Evolutionary conservation across 2,797 vertebrate genomes (phyloP), one percentile per base, ranked within the genome.

Genomic region (Dicrostonyx torquatus): DNA sequence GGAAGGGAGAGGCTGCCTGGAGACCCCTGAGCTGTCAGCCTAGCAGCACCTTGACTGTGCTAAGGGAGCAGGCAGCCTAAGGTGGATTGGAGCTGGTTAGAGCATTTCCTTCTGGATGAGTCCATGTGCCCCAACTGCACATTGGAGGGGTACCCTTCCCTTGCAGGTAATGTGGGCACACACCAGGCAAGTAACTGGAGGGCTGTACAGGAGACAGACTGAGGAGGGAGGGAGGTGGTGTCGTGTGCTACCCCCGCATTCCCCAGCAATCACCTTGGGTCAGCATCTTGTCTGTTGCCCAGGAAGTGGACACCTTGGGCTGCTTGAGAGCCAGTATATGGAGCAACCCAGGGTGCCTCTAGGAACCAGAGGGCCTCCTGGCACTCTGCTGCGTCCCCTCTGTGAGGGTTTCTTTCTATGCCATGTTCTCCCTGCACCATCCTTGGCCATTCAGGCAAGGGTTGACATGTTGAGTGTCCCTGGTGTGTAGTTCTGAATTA

Each of bases 381-480:
- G 29, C 45, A 31, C 68, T 73, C 17, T 31, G 50, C 66, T 43
- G 29, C n/a, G 34, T 17, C 4, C 1, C 17, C n/a, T 29, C 0
- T 18, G 43, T 4, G 6, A 40, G 0, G 2, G 34, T 37, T 85
- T 22, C 40, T 8, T n/a, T 13, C 34, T 4, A 12, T 5, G 13
- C 40, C 0, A 2, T 0, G 3, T 3, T 10, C 13, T 92, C 20
- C 70, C 43, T 55, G 10, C 10, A 14, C 14, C 43, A 20, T 2
- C 5, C 87, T 75, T 15, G 17, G 20, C 4, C 6, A 45, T 43
- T 20, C 26, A 0, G 12, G 1, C 45, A 55, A 31, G 6, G 18
- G 78, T 55, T 9, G 2, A 0, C 66, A 40, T 9, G 15, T 40
- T 50, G 60, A 13, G n/a, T 64, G 48, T 4, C 1, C 29, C 18